Conservation (phyloP, 2,797 vertebrate species). For the Manis javanica region DNA sequence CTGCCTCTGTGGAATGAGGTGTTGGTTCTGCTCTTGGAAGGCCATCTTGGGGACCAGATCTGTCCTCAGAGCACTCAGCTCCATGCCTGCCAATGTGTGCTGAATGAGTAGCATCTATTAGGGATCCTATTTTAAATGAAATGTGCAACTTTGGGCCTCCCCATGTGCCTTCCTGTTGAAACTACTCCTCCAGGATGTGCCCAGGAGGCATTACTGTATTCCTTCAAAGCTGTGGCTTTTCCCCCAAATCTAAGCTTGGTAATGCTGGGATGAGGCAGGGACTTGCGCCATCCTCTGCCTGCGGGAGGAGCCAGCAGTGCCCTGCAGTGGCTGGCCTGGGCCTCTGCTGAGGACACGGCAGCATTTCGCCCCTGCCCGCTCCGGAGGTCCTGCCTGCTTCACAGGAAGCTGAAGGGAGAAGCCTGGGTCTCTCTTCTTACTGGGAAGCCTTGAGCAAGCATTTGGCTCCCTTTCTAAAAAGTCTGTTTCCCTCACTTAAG, state of each 20-base stretch:
- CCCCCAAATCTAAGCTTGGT: background rate
- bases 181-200: background rate
- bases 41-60: background rate
- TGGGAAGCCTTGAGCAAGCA: background rate
- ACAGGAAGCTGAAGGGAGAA: background rate
- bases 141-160: background rate
- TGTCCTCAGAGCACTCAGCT: background rate
- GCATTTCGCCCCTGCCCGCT: rapidly evolving
- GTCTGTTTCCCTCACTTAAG: background rate
- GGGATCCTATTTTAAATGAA: background rate
- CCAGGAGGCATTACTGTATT: background rate
- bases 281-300: background rate
- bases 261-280: background rate
- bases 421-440: background rate
- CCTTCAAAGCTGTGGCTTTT: background rate
- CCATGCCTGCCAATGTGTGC: rapidly evolving
- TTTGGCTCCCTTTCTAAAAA: background rate
- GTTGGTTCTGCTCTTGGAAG: background rate
- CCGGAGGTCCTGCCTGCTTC: background rate
- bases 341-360: background rate
- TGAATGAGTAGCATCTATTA: background rate
- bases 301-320: background rate
- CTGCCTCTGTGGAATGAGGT: background rate
- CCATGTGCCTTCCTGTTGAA: background rate
- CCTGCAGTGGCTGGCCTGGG: background rate